phyloP scores from a whole-genome alignment of 2,888 invertebrate genomes.

The Apamea crenata region DNA sequence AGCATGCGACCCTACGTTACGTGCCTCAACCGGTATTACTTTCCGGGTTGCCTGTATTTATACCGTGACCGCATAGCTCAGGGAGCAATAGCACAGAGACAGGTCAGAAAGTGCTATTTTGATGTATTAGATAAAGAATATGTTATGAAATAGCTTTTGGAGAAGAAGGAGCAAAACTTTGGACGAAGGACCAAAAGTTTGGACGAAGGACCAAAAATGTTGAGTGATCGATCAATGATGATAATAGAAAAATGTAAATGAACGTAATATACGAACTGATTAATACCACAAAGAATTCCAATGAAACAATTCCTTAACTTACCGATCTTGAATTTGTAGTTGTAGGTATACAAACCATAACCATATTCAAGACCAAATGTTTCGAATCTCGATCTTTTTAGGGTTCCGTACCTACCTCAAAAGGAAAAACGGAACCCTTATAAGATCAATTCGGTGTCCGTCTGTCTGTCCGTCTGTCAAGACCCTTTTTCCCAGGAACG shows the following conservation, averaged over 20 bases:
- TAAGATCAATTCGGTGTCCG: too few relatives aligned
- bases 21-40: constrained; percentile 56
- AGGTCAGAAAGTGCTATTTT: constrained; percentile 52
- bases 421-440: too few relatives aligned
- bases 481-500: too few relatives aligned
- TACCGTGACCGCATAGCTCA: constrained; percentile 78
- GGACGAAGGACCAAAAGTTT: background rate
- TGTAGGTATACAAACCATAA: background rate
- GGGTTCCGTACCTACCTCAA: too few relatives aligned
- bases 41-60: constrained; percentile 72
- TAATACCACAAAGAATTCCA: background rate
- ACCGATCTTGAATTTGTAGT: background rate
- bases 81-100: constrained; percentile 75
- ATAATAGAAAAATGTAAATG: background rate
- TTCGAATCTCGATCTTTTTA: background rate
- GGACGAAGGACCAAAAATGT: background rate
- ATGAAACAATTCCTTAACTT: background rate
- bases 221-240: background rate
- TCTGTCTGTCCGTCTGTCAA: too few relatives aligned
- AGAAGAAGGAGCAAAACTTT: background rate
- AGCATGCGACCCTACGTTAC: constrained; percentile 50
- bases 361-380: background rate
- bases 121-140: constrained; percentile 39
- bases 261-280: background rate
- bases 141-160: constrained; percentile 4